Percentiles rank a stretch among this genome's conserved stretches.
These are phyloP conservation scores for Lacanobia wlatinum DNA, from an alignment of 2,888 invertebrate genomes.

Conservation along the genomic window DNA sequence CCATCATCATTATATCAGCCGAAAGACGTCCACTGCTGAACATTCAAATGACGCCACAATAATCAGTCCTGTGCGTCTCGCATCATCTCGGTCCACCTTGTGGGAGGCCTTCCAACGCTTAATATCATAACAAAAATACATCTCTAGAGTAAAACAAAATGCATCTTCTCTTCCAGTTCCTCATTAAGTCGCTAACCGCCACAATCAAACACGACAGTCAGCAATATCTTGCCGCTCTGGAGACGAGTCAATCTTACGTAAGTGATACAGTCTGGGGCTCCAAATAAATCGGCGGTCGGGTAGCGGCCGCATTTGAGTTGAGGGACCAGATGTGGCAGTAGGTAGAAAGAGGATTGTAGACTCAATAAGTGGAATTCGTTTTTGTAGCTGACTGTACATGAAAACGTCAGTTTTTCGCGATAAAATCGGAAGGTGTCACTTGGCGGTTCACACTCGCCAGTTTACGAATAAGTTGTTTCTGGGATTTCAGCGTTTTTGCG, in stretches of 20 bases:
- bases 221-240: constrained; percentile 74
- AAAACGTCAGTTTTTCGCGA: too few species aligned
- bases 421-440: too few species aligned
- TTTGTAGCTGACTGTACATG: too few species aligned
- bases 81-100: too few species aligned
- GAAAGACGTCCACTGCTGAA: too few species aligned
- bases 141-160: constrained; percentile 11
- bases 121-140: neutral
- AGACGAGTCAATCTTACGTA: constrained; percentile 78
- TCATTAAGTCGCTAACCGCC: constrained; percentile 55
- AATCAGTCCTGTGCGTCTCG: too few species aligned
- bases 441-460: too few species aligned
- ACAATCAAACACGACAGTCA: constrained; percentile 63
- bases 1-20: too few species aligned
- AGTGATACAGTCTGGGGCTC: constrained; percentile 82
- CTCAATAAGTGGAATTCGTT: neutral
- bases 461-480: too few species aligned
- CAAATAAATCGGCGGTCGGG: constrained; percentile 82
- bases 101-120: too few species aligned
- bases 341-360: constrained; percentile 30
- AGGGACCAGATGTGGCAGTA: constrained; percentile 61
- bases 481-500: too few species aligned
- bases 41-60: too few species aligned
- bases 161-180: constrained; percentile 15
- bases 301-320: constrained; percentile 3